phyloP scores from a whole-genome alignment of 2,113 vertebrate species.

The Colistium nudipinnis region DNA sequence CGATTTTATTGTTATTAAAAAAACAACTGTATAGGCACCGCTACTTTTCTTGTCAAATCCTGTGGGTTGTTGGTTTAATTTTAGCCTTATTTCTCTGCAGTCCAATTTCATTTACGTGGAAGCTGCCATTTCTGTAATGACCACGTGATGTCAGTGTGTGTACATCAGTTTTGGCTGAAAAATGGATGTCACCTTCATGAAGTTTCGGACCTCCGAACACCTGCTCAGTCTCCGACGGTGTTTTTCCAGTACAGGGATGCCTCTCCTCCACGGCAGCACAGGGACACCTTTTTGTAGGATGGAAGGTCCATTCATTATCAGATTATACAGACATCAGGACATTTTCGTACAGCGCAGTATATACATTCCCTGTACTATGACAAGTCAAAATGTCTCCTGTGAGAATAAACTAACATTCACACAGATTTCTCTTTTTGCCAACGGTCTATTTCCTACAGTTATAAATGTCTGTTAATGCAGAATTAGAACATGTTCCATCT shows the following conservation, averaged over 20 bases:
- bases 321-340: too few relatives aligned
- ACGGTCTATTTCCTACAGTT: conserved; percentile 1
- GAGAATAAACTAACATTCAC: background rate
- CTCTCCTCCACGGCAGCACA: too few relatives aligned
- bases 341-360: too few relatives aligned
- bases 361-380: background rate
- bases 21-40: too few relatives aligned
- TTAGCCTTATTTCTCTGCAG: too few relatives aligned
- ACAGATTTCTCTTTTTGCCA: background rate
- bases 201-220: background rate
- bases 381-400: background rate
- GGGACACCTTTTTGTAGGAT: too few relatives aligned
- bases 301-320: too few relatives aligned
- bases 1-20: too few relatives aligned
- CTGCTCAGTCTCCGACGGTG: background rate
- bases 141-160: conserved; percentile 46
- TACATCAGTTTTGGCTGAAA: background rate
- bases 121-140: background rate
- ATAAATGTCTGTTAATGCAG: conserved; percentile 5
- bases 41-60: too few relatives aligned
- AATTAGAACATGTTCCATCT: conserved; percentile 44
- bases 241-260: too few relatives aligned
- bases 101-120: background rate
- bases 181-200: background rate
- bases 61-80: too few relatives aligned